Percentiles rank a stretch among this genome's conserved stretches.
Conservation (phyloP, 2,888 invertebrate genomes). For the Sussaba pulchella region DNA sequence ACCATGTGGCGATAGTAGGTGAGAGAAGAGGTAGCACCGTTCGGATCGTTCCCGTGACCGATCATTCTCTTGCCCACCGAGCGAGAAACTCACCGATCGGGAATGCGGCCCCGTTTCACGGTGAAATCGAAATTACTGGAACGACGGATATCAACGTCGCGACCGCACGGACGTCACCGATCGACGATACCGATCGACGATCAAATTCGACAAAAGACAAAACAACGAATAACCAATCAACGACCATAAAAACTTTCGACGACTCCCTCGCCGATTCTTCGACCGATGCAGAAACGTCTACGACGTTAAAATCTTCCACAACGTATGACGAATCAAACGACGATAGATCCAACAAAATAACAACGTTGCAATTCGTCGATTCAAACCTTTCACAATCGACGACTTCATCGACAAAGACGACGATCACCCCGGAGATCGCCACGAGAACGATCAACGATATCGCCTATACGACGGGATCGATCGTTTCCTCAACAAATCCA, state of each 20-base stretch:
- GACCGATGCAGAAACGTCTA: constrained; percentile 4
- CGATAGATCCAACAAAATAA: constrained; percentile 54
- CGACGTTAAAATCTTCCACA: constrained; percentile 46
- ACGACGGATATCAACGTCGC: constrained; percentile 14
- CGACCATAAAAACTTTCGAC: neutral
- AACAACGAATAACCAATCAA: neutral
- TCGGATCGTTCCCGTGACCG: constrained; percentile 28
- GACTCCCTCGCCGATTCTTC: constrained; percentile 19
- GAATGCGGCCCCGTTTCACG: constrained; percentile 74
- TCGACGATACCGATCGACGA: constrained; percentile 1
- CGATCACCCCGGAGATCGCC: constrained; percentile 20
- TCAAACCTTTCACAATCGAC: constrained; percentile 44
- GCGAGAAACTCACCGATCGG: constrained; percentile 66
- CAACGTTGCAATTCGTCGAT: constrained; percentile 58
- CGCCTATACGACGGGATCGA: constrained; percentile 7
- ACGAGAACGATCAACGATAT: constrained; percentile 53
- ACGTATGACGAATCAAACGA: constrained; percentile 55
- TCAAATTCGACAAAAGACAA: constrained; percentile 35
- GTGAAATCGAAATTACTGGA: constrained; percentile 15
- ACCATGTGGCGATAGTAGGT: constrained; percentile 64
- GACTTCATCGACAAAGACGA: constrained; percentile 29
- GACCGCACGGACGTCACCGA: constrained; percentile 24
- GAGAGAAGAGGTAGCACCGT: constrained; percentile 67
- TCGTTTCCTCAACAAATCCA: constrained; percentile 37
- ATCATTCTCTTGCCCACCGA: constrained; percentile 69